phyloP scores from a whole-genome alignment of 1,140 invertebrate genomes.

The Drosophila sproati region DNA sequence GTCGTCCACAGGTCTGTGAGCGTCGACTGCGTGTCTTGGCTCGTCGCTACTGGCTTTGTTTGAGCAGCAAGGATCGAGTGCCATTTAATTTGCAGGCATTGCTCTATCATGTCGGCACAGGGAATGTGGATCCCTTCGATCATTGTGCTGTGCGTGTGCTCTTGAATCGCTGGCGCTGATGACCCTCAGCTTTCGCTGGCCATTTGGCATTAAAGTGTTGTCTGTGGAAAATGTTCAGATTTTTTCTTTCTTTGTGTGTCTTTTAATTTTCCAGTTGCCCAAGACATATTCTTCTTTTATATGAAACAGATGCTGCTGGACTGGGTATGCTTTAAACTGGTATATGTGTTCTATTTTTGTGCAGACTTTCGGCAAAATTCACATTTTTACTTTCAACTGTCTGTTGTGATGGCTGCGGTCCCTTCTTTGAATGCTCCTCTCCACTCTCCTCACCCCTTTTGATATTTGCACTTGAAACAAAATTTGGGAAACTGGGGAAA shows the following conservation, averaged over 20 bases:
- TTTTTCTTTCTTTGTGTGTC: constrained; percentile 44
- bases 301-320: constrained; percentile 70
- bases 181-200: neutral
- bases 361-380: constrained; percentile 47
- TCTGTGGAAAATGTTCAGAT: constrained; percentile 15
- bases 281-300: constrained; percentile 45
- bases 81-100: constrained; percentile 63
- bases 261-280: constrained; percentile 43
- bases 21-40: neutral
- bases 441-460: constrained; percentile 21
- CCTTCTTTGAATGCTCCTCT: neutral
- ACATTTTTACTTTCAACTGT: constrained; percentile 30
- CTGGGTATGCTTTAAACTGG: neutral
- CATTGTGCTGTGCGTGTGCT: constrained; percentile 49
- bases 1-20: neutral
- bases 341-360: constrained; percentile 58
- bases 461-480: constrained; percentile 63
- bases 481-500: constrained; percentile 41
- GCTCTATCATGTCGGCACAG: constrained; percentile 53
- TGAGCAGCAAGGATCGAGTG: constrained; percentile 35
- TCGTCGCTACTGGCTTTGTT: constrained; percentile 14
- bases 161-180: constrained; percentile 43
- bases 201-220: constrained; percentile 33
- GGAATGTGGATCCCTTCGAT: constrained; percentile 52
- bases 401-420: constrained; percentile 9